phyloP scores from a whole-genome alignment of 2,888 invertebrate species.

The Polydrusus tereticollis region DNA sequence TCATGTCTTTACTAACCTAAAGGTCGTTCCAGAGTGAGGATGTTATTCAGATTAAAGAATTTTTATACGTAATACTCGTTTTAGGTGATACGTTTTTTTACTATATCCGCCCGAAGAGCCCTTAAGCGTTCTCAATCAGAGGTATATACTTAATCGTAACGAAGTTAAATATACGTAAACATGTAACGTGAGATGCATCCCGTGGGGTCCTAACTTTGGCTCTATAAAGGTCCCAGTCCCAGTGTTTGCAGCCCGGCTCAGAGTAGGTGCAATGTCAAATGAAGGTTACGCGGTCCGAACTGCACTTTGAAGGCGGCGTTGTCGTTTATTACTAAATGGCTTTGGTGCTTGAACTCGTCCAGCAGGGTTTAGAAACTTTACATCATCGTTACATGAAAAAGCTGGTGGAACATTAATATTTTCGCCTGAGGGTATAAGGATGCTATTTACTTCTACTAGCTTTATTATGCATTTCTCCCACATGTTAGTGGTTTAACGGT shows the following conservation, averaged over 20 bases:
- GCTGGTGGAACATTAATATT: too few species aligned
- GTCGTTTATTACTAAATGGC: neutral
- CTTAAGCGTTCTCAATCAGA: neutral
- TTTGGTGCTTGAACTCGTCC: too few species aligned
- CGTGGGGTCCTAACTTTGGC: slow-evolving; percentile 26
- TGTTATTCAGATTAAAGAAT: too few species aligned
- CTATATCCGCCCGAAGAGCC: neutral
- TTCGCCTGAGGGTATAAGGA: too few species aligned
- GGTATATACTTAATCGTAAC: slow-evolving; percentile 19
- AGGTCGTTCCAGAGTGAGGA: too few species aligned
- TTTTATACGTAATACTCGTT: neutral
- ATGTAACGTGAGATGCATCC: slow-evolving; percentile 27
- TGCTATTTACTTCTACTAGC: too few species aligned
- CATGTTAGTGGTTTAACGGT: neutral
- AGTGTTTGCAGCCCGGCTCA: neutral
- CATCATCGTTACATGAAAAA: too few species aligned
- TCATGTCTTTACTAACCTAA: too few species aligned
- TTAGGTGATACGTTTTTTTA: neutral
- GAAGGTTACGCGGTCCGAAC: slow-evolving; percentile 22
- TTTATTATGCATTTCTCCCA: too few species aligned
- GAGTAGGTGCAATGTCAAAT: slow-evolving; percentile 27
- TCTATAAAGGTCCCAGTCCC: neutral
- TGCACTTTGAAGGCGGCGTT: neutral
- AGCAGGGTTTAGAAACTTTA: too few species aligned
- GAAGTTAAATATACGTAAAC: slow-evolving; percentile 25